phyloP scores from a whole-genome alignment of 2,888 invertebrate species.

The Heteromurus nitidus region DNA sequence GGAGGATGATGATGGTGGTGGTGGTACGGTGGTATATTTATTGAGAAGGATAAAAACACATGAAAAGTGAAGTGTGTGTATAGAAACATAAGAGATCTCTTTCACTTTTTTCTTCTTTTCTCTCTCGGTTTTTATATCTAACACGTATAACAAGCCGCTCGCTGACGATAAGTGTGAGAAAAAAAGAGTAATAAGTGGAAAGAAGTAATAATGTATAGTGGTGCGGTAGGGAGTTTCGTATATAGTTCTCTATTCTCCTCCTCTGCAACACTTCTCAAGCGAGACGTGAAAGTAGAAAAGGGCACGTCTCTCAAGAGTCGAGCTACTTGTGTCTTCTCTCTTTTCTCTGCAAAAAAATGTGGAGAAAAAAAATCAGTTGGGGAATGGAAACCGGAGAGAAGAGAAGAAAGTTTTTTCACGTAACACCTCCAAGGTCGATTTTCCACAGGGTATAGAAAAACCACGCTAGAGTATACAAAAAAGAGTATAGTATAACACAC shows the following conservation, averaged over 20 bases:
- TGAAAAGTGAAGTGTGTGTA: background rate
- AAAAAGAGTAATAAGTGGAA: slow-evolving; percentile 46
- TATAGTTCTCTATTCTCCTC: background rate
- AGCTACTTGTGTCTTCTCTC: slow-evolving; percentile 53
- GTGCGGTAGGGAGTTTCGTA: background rate
- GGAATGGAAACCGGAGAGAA: too few species aligned
- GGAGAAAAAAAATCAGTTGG: slow-evolving; percentile 64
- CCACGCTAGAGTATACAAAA: background rate
- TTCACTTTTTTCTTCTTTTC: slow-evolving; percentile 16
- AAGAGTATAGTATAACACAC: background rate
- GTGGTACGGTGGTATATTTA: slow-evolving; percentile 16
- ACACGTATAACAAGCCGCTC: slow-evolving; percentile 46
- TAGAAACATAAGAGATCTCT: background rate
- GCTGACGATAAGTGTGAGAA: slow-evolving; percentile 49
- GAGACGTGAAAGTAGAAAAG: slow-evolving; percentile 42
- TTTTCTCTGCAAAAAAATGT: slow-evolving; percentile 22
- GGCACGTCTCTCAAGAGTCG: slow-evolving; percentile 52
- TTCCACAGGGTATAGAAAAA: slow-evolving; percentile 22
- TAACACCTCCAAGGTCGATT: slow-evolving; percentile 71
- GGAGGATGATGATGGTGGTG: background rate
- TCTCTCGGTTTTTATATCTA: slow-evolving; percentile 18
- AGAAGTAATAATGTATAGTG: slow-evolving; percentile 30
- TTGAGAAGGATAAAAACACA: background rate
- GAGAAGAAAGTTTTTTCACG: slow-evolving; percentile 58
- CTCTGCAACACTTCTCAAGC: background rate